phyloP scores from a whole-genome alignment of 1,140 invertebrate genomes.

The Atta texana region DNA sequence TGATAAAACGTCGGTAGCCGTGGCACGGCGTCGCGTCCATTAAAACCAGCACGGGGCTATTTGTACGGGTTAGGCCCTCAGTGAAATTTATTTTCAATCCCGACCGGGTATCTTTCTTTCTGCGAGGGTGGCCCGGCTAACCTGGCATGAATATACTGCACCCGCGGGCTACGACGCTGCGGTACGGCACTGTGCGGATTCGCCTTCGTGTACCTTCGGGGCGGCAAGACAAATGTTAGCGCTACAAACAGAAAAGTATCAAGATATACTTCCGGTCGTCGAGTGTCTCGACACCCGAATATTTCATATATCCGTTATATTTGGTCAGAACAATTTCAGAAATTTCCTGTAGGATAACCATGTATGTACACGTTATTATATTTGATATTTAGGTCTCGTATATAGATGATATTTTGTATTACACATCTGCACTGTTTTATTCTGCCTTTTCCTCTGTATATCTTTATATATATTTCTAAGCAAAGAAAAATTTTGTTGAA shows the following conservation, averaged over 20 bases:
- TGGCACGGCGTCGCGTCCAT: conserved; percentile 62
- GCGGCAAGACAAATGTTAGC: conserved; percentile 72
- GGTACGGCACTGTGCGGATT: conserved; percentile 67
- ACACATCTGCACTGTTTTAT: neutral
- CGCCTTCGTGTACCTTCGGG: conserved; percentile 68
- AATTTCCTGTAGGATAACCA: neutral
- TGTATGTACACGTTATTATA: neutral
- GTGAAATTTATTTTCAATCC: conserved; percentile 80
- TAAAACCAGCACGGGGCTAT: conserved; percentile 72
- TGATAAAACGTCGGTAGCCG: conserved; percentile 64
- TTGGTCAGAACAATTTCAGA: conserved; percentile 1
- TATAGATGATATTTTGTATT: neutral
- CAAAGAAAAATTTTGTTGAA: too few relatives aligned
- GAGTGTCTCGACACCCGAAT: conserved; percentile 36
- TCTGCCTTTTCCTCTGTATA: neutral
- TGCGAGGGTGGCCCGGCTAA: conserved; percentile 44
- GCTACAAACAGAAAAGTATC: conserved; percentile 69
- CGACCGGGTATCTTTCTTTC: conserved; percentile 71
- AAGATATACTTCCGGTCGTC: conserved; percentile 67
- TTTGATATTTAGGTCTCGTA: neutral
- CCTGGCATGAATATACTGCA: conserved; percentile 71
- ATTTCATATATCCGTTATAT: conserved; percentile 59
- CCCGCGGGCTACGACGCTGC: conserved; percentile 58
- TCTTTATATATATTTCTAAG: neutral
- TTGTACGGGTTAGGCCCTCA: conserved; percentile 75